Evolutionary conservation across 2,888 invertebrate genomes (phyloP).

Genomic region (Micropterix aruncella): DNA sequence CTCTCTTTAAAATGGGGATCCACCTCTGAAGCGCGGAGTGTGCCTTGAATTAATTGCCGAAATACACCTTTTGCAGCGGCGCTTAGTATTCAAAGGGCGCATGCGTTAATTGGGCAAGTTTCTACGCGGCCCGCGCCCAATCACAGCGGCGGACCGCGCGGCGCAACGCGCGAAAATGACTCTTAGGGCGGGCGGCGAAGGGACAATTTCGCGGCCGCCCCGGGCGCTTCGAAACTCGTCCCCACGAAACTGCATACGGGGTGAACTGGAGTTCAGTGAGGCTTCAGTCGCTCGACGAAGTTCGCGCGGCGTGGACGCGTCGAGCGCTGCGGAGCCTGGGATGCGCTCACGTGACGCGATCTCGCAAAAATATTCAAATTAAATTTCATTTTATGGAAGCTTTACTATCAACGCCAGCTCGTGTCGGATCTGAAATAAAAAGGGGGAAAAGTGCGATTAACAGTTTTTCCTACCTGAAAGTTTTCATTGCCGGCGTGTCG

Average conservation of each 20-base stretch:
- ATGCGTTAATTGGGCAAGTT: background rate
- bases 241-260: background rate
- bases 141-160: background rate
- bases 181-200: background rate
- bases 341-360: background rate
- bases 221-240: background rate
- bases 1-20: background rate
- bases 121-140: no score
- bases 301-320: background rate
- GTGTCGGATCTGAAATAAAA: background rate
- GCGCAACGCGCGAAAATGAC: background rate
- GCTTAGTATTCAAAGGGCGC: background rate
- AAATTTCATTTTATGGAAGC: background rate
- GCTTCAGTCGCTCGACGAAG: background rate
- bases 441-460: background rate
- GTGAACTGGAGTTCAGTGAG: background rate
- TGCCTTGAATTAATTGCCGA: background rate
- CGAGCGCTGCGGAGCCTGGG: no score
- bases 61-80: background rate
- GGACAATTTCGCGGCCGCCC: background rate
- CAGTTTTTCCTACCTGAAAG: background rate
- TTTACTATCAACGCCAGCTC: background rate
- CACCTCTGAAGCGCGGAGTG: background rate
- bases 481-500: background rate
- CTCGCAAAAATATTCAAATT: background rate